phyloP scores from a whole-genome alignment of 1,140 invertebrate species.

The Drosophila gunungcola region DNA sequence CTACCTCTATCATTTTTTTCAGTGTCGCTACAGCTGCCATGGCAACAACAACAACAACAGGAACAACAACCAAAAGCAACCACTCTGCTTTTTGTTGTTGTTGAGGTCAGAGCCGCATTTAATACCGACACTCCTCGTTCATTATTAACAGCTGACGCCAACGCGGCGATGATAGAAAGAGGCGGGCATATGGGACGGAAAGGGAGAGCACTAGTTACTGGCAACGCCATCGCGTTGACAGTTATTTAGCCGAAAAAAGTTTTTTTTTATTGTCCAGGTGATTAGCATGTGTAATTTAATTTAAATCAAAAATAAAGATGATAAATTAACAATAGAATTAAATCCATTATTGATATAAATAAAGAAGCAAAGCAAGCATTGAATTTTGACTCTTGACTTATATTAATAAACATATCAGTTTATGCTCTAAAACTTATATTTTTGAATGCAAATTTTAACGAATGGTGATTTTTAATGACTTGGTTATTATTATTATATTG shows the following conservation, averaged over 20 bases:
- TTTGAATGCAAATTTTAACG: too few relatives aligned
- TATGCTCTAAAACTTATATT: too few relatives aligned
- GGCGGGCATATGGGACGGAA: neutral
- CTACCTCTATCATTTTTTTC: neutral
- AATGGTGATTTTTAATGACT: too few relatives aligned
- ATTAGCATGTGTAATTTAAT: too few relatives aligned
- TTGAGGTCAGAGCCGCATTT: conserved; percentile 62
- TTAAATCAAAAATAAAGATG: too few relatives aligned
- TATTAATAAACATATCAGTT: too few relatives aligned
- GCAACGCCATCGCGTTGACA: conserved; percentile 59
- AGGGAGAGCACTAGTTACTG: conserved; percentile 23
- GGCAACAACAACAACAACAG: conserved; percentile 2
- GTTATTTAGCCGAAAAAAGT: conserved; percentile 60
- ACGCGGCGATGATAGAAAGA: conserved; percentile 1
- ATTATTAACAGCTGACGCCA: conserved; percentile 67
- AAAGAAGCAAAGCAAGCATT: too few relatives aligned
- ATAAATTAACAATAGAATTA: too few relatives aligned
- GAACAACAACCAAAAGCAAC: conserved; percentile 9
- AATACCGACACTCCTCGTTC: conserved; percentile 62
- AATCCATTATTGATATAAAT: too few relatives aligned
- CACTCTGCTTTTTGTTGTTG: conserved; percentile 30
- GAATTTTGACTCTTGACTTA: too few relatives aligned
- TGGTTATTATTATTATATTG: too few relatives aligned
- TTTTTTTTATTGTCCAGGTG: too few relatives aligned
- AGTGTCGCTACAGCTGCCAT: neutral